Evolutionary conservation across 2,797 vertebrate species (phyloP).

Genomic region (Peromyscus eremicus): DNA sequence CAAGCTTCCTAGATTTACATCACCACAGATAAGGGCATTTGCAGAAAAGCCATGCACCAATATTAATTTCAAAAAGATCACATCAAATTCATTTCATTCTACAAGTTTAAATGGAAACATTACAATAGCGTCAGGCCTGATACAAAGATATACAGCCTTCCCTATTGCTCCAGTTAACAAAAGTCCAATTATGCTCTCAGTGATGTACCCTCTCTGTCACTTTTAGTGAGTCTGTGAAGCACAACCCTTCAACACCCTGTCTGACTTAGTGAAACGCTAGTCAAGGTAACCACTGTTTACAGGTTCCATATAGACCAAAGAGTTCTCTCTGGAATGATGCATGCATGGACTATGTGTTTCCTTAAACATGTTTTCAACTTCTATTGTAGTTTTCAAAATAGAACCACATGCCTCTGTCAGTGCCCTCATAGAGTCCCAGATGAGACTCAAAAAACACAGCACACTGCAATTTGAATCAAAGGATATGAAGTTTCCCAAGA

Average conservation of each 20-base stretch:
- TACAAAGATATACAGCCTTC: not conserved
- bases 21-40: not conserved
- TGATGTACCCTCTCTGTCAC: not conserved
- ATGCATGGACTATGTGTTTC: slow-evolving; percentile 5
- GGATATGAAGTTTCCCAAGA: slow-evolving; percentile 39
- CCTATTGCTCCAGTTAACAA: not conserved
- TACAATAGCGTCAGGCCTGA: not conserved
- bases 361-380: slow-evolving; percentile 54
- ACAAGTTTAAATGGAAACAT: not conserved
- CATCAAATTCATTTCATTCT: not conserved
- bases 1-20: not conserved
- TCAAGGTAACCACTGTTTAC: not conserved
- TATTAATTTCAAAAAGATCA: not conserved
- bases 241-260: not conserved
- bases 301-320: slow-evolving; percentile 18
- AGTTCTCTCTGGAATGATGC: slow-evolving; percentile 29
- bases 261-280: slow-evolving; percentile 18
- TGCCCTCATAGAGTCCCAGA: not conserved
- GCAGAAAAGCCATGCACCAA: not conserved
- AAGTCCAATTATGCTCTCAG: not conserved
- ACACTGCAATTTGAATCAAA: slow-evolving; percentile 66
- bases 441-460: slow-evolving; percentile 68
- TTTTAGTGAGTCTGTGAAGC: not conserved
- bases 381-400: slow-evolving; percentile 66
- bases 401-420: slow-evolving; percentile 65